Evolutionary conservation across 2,113 vertebrate species (phyloP), one percentile per base, ranked within the genome.

Genomic region (Hemiprocne comata): DNA sequence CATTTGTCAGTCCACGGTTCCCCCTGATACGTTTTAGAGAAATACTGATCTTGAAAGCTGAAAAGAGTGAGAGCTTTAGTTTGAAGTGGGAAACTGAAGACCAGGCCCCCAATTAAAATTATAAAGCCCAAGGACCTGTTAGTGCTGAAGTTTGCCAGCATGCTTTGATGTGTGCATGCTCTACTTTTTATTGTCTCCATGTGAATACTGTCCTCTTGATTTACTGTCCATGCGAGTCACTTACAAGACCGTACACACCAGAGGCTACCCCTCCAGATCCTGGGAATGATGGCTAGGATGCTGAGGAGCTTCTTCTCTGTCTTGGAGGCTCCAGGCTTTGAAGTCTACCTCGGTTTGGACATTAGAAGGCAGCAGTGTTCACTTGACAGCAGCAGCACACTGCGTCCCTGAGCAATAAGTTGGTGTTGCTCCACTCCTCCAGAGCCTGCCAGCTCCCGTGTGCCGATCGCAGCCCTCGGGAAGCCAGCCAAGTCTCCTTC

Each of bases 331-430:
- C 83, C 78, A 58, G 2, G 19, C 92, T 96, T 93, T 88, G 90
- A 81, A 82, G n/a, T 42, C 40, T 95, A 3, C 62, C 95, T 71
- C 74, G 66, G 26, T 92, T 93, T 95, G 96, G 93, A 95, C 94
- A 88, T 96, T 94, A 97, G 96, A 97, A 97, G 95, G 95, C 96
- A 97, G 95, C 94, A 96, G 90, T 87, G 95, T 69, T 96, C 95
- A 31, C 42, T 11, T 50, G 67, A 79, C 15, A 3, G 89, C 85
- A 94, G 75, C 90, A 89, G 71, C 71, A 17, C 21, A 3, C 79
- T 75, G 69, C 84, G 48, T 76, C 77, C 67, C 57, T 54, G 70
- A 74, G 79, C 46, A 89, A 86, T 21, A 29, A 34, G 71, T 79
- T 62, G 40, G 3, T 17, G 34, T 54, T 81, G 38, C 95, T 95